Base-by-base conservation (phyloP, 2,113 vertebrate species). In the Sebastes fasciatus region DNA sequence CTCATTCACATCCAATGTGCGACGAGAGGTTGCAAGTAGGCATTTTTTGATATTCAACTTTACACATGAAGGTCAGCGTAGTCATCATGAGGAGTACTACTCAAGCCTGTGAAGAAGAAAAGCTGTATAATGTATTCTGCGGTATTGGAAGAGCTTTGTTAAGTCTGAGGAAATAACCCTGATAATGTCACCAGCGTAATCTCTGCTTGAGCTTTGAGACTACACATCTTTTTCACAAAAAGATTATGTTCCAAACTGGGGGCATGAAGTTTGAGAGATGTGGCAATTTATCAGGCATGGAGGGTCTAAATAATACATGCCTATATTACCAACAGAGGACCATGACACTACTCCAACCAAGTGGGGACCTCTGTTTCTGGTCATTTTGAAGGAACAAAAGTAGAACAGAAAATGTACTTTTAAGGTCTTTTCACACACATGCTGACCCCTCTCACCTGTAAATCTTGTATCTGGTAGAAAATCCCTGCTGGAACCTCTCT, bases 391-490 rank as follows among this genome's bases (percentile, higher is more conserved):
- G 54, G 3, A 57, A 21, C 6, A 51, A 19, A 57, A 57, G 21
- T 57, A 4, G 0, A 57, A 57, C 10, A 60, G 6, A 60, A 60
- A 10, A 60, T 23, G 11, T 13, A 60, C 57, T 23, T 60, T 13
- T 12, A 1, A 23, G 9, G 21, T 60, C 11, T 26, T 60, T 60
- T 60, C 55, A 48, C n/a, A 67, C 43, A 52, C 61, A 8, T 76
- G 71, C 52, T 49, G n/a, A 65, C 6, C 12, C 5, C n/a, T 1
- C 96, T 95, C 94, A 99, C 98, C 98, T 99, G 96, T 99, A 99
- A 93, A 99, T 99, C 94, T 98, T 97, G 94, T 99, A 99, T 94
- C 98, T 97, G 92, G 98, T 99, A 93, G 97, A 97, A 94, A 99
- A 99, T 74, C 98, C 97, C 89, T 99, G 97, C 74, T 97, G 97